Evolutionary conservation across 2,113 vertebrate genomes (phyloP), one percentile per base, ranked within the genome.

Genomic region (Pampusana beccarii): DNA sequence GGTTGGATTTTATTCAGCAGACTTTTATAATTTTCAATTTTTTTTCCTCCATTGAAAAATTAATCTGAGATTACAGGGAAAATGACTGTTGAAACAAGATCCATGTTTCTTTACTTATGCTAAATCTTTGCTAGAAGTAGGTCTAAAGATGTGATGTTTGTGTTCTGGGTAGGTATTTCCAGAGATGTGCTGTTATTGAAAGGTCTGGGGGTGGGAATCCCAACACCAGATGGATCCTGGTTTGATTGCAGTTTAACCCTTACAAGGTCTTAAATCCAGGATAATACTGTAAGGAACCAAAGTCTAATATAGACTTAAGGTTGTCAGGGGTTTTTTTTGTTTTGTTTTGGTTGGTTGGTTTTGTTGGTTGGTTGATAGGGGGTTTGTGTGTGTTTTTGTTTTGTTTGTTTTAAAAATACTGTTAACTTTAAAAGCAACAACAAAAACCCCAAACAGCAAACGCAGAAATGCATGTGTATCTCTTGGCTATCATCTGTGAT

Each of bases 1-100:
- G 60, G 38, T 78, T 90, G 64, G n/a, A 58, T 95, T 89, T 73
- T 93, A 73, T 86, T 91, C 80, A 78, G 36, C 54, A 91, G 54
- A 60, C n/a, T 93, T 53, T 11, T 48, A 53, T n/a, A 4, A 50
- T 60, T 85, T 90, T 77, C 13, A 1, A 18, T 46, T 31, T 67
- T 87, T 67, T 81, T 73, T 16, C 11, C 71, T 64, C 21, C 40
- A 33, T 13, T 51, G 20, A 53, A 92, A 93, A 86, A 67, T 71
- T 23, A 84, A 89, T 66, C 51, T 50, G 25, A 75, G 51, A 24
- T 70, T 80, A 36, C 25, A 61, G 21, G 64, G 64, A 74, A 88
- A 93, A 91, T 80, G 87, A 44, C 44, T 87, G n/a, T 67, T 88
- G 57, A 74, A 92, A 61, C 31, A 86, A 70, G 31, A 17, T 75